A percentile compares a stretch with the other conserved stretches of the same genome.
Evolutionary conservation across 2,888 invertebrate genomes (phyloP).

Genomic region (Clanis bilineata): DNA sequence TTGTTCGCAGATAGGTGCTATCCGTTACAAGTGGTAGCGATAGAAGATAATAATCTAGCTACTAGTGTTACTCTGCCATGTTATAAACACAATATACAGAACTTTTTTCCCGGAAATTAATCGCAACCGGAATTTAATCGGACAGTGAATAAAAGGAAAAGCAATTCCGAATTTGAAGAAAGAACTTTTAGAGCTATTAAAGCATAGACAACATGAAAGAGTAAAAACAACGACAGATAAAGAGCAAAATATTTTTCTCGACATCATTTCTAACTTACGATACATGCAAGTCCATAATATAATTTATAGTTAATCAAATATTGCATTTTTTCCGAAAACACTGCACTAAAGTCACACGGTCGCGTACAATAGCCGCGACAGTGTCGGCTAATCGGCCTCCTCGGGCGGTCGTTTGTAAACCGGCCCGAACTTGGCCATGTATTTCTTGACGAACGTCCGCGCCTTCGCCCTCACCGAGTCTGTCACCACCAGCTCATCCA

Average conservation of each 20-base stretch:
- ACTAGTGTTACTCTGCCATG: no score
- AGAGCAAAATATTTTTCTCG: background rate
- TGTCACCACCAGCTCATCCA: conserved; percentile 92
- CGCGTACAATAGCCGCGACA: background rate
- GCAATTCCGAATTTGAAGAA: no score
- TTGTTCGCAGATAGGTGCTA: no score
- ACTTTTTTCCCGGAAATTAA: no score
- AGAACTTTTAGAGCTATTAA: no score
- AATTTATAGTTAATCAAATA: background rate
- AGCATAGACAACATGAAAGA: background rate
- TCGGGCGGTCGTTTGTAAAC: conserved; percentile 87
- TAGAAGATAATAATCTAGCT: no score
- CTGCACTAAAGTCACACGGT: background rate
- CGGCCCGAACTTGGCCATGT: conserved; percentile 97
- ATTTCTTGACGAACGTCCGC: conserved; percentile 96
- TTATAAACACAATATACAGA: no score
- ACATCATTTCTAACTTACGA: no score
- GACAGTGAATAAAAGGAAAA: no score
- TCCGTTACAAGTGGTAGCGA: no score
- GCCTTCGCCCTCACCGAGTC: conserved; percentile 97
- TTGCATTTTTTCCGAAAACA: no score
- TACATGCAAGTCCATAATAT: background rate
- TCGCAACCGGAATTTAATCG: no score
- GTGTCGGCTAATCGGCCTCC: conserved; percentile 74
- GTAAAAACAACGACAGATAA: background rate